A percentile compares a stretch with the other conserved stretches of the same genome.
These are phyloP conservation scores for Tetanocera ferruginea DNA, from an alignment of 2,888 invertebrate species.

Conservation along the genomic window DNA sequence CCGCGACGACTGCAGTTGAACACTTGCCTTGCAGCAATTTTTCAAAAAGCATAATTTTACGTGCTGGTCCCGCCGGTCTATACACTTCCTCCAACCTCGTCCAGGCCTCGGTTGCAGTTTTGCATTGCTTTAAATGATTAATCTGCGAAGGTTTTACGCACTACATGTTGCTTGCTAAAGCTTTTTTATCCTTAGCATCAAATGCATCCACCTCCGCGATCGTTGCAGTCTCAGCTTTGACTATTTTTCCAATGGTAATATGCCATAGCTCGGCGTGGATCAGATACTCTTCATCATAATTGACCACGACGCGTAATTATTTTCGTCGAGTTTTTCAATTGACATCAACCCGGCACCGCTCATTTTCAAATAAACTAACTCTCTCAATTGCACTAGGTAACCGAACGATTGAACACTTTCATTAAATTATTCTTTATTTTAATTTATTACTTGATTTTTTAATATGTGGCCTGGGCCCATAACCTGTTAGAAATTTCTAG, in stretches of 20 bases:
- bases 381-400: no score
- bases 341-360: neutral
- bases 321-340: neutral
- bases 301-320: neutral
- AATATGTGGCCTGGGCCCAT: no score
- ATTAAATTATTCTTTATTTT: no score
- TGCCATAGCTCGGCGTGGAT: neutral
- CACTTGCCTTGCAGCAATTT: neutral
- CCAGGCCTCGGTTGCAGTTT: neutral
- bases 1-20: constrained; percentile 32
- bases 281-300: neutral
- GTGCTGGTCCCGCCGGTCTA: neutral
- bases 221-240: neutral
- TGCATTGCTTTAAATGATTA: neutral
- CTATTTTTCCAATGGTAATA: neutral
- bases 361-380: no score
- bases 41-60: neutral
- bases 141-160: neutral
- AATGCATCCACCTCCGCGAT: neutral
- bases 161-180: neutral
- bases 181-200: neutral
- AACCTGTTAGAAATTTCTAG: no score
- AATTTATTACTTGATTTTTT: no score
- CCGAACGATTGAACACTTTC: no score
- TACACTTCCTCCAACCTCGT: neutral